These are phyloP conservation scores for Rhadinocentrus ornatus DNA, from an alignment of 2,797 vertebrate genomes.

Conservation along the genomic window DNA sequence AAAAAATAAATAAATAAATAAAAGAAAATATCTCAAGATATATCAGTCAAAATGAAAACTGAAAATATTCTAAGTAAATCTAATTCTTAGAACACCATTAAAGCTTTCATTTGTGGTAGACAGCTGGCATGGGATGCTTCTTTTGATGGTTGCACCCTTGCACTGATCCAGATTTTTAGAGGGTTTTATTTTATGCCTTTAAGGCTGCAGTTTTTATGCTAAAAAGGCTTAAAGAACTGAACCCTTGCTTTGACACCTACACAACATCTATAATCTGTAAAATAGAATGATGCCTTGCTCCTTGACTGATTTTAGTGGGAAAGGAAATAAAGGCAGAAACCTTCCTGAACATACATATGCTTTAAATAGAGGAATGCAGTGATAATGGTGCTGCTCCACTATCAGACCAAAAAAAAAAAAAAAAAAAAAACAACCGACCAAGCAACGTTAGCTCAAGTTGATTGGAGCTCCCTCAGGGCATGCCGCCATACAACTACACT, in stretches of 20 bases:
- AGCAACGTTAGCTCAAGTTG: no score
- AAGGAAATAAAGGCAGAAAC: not conserved
- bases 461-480: no score
- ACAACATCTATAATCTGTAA: not conserved
- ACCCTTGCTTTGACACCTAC: not conserved
- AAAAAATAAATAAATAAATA: no score
- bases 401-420: no score
- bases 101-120: not conserved
- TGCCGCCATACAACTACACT: no score
- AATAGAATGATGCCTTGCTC: not conserved
- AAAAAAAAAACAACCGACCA: no score
- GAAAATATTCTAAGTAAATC: no score
- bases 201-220: not conserved
- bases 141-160: slow-evolving; percentile 11
- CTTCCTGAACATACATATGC: not conserved
- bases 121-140: not conserved
- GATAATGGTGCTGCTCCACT: not conserved
- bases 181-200: slow-evolving; percentile 4
- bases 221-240: not conserved
- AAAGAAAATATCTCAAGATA: not conserved
- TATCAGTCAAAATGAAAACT: not conserved
- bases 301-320: not conserved
- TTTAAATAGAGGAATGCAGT: not conserved
- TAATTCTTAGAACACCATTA: not conserved
- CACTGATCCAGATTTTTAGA: not conserved